phyloP scores from a whole-genome alignment of 2,797 vertebrate genomes.

The Chaetophractus vellerosus region DNA sequence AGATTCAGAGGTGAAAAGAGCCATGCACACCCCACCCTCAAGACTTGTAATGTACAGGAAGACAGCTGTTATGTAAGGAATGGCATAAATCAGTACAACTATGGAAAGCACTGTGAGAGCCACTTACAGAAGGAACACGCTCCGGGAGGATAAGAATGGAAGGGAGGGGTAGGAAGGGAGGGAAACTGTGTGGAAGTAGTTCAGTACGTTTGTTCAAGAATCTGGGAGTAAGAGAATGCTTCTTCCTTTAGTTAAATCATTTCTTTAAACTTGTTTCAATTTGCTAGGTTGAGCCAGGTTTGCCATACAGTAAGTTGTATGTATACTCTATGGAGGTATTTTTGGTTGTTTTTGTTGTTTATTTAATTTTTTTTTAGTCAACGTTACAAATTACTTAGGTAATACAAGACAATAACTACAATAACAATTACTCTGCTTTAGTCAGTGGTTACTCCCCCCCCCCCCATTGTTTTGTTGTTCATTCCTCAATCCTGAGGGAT shows the following conservation, averaged over 20 bases:
- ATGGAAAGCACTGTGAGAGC: neutral
- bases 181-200: neutral
- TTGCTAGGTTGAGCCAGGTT: slow-evolving; percentile 3
- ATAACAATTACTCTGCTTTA: too few species aligned
- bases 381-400: too few species aligned
- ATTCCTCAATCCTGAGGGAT: too few species aligned
- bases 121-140: neutral
- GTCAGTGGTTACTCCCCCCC: too few species aligned
- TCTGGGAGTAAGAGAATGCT: neutral
- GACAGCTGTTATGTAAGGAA: neutral
- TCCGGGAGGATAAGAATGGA: neutral
- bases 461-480: too few species aligned
- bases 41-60: neutral
- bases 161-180: neutral
- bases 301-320: neutral
- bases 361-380: too few species aligned
- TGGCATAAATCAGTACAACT: neutral
- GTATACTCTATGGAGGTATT: neutral
- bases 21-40: neutral
- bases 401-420: too few species aligned
- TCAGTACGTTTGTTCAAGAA: neutral
- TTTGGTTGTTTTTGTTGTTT: too few species aligned
- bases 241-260: neutral
- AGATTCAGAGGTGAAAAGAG: neutral
- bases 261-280: neutral